A percentile compares a stretch with the other conserved stretches of the same genome.
These are phyloP conservation scores for Leptarthrus brevirostris DNA, from an alignment of 2,888 invertebrate species.

Conservation along the genomic window DNA sequence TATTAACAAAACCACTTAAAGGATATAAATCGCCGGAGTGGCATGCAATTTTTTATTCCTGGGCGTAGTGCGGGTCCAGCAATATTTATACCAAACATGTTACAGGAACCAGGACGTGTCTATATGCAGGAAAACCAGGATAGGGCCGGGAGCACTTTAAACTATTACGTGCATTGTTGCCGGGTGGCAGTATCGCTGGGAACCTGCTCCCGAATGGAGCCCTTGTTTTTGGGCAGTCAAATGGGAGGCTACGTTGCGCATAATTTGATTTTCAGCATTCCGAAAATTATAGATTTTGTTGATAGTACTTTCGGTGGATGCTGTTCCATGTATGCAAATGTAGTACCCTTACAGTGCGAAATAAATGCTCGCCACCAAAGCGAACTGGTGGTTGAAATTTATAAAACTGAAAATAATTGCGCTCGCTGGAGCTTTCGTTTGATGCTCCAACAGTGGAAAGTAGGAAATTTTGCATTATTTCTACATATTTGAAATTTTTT, in stretches of 20 bases:
- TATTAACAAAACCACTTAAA: conserved; percentile 55
- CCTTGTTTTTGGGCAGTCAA: background rate
- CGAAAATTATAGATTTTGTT: conserved; percentile 8
- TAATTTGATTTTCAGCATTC: conserved; percentile 11
- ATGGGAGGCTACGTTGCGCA: background rate
- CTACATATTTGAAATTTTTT: no score
- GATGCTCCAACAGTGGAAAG: no score
- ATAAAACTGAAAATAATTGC: no score
- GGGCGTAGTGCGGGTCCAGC: background rate
- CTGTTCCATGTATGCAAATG: background rate
- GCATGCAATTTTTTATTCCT: conserved; percentile 52
- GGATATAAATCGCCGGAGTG: conserved; percentile 56
- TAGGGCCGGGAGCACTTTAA: background rate
- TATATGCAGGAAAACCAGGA: background rate
- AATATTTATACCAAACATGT: conserved; percentile 27
- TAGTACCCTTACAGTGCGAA: background rate
- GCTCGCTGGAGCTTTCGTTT: no score
- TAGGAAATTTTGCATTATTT: no score
- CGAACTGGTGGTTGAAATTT: no score
- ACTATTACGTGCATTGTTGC: background rate
- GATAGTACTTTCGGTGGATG: background rate
- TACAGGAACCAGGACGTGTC: background rate
- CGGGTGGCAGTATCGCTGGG: background rate
- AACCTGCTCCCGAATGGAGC: background rate
- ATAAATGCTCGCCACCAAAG: no score